Conservation (phyloP, 1,140 invertebrate species). For the Probaryconus sp. region DNA sequence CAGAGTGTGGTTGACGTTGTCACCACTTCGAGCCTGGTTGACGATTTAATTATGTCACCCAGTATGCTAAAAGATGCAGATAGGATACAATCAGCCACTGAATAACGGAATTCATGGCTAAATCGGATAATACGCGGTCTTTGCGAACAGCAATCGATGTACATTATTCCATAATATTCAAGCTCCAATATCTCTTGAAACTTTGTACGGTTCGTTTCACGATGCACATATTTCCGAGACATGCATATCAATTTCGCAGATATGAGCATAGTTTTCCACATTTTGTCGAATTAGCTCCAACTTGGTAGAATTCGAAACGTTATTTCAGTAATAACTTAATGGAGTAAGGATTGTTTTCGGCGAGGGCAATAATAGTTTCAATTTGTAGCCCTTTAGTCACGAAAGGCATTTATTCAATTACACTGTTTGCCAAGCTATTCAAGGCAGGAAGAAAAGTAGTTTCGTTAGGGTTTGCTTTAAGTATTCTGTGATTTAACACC, state of each 20-base stretch:
- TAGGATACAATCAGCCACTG: constrained; percentile 42
- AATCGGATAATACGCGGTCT: constrained; percentile 36
- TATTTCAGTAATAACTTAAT: constrained; percentile 26
- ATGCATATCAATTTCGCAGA: constrained; percentile 53
- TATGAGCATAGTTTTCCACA: constrained; percentile 59
- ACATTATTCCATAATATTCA: constrained; percentile 48
- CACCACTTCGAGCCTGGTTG: constrained; percentile 46
- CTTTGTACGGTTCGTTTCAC: constrained; percentile 51
- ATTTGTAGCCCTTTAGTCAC: too few species aligned
- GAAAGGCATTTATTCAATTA: too few species aligned
- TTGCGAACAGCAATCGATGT: constrained; percentile 21
- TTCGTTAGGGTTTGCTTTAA: too few species aligned
- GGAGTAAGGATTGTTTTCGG: constrained; percentile 4
- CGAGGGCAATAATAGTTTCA: constrained; percentile 20
- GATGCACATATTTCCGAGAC: constrained; percentile 54
- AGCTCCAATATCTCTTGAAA: constrained; percentile 51
- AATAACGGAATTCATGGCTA: constrained; percentile 21
- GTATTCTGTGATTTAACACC: too few species aligned
- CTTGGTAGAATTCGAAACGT: constrained; percentile 46
- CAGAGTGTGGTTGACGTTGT: constrained; percentile 44
- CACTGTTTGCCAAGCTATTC: too few species aligned
- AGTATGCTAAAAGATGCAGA: constrained; percentile 56
- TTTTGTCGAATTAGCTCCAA: constrained; percentile 38
- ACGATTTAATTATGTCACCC: constrained; percentile 59
- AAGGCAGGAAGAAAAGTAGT: too few species aligned